A percentile compares a stretch with the other conserved stretches of the same genome.
These are phyloP conservation scores for Schizaphis graminum DNA, from an alignment of 2,888 invertebrate genomes.

Conservation along the genomic window DNA sequence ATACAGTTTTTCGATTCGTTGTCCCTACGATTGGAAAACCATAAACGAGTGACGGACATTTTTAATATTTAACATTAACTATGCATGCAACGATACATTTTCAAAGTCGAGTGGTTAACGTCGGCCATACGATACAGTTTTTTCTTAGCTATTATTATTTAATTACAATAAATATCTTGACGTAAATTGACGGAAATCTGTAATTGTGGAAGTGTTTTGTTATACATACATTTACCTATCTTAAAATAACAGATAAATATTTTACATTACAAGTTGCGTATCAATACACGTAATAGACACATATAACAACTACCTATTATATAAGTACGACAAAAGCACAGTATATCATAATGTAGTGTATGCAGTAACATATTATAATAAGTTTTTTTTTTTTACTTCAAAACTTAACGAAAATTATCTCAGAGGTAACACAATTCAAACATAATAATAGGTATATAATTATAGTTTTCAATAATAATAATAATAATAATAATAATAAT, in stretches of 20 bases:
- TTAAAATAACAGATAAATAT: background rate
- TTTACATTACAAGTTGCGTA: background rate
- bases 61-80: background rate
- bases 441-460: background rate
- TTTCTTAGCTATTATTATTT: background rate
- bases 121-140: background rate
- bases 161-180: background rate
- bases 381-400: constrained; percentile 10
- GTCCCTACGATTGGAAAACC: background rate
- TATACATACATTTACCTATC: background rate
- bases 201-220: background rate
- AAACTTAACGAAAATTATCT: constrained; percentile 19
- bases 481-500: constrained; percentile 4
- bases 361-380: background rate
- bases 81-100: background rate
- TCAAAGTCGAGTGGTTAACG: background rate
- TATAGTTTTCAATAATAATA: background rate
- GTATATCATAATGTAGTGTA: background rate
- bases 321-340: background rate
- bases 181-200: background rate
- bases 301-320: background rate
- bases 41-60: background rate
- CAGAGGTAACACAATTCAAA: constrained; percentile 39
- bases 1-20: background rate
- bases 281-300: background rate